These are phyloP conservation scores for Actias luna DNA, from an alignment of 2,888 invertebrate genomes.

Conservation along the genomic window DNA sequence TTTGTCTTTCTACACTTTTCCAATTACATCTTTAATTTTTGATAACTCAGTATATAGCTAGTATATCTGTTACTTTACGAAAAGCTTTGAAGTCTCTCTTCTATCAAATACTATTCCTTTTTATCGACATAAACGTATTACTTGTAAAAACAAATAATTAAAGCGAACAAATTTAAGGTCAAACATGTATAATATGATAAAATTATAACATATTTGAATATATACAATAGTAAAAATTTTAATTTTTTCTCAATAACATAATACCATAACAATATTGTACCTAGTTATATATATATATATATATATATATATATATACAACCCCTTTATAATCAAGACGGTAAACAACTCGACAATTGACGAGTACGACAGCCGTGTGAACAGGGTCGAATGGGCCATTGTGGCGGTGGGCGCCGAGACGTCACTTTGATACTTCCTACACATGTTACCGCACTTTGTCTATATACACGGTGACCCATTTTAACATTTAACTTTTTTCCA, in stretches of 20 bases:
- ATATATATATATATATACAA: conserved; percentile 54
- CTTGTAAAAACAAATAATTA: background rate
- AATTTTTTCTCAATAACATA: too few relatives aligned
- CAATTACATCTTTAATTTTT: too few relatives aligned
- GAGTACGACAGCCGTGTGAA: conserved; percentile 74
- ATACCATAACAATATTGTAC: background rate
- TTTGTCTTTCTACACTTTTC: too few relatives aligned
- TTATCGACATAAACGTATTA: background rate
- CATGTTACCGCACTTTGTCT: conserved; percentile 24
- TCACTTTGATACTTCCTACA: conserved; percentile 61
- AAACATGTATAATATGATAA: too few relatives aligned
- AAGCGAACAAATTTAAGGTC: background rate
- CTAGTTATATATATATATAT: conserved; percentile 44
- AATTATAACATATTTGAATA: background rate
- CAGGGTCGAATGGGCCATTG: conserved; percentile 72
- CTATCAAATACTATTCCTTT: background rate
- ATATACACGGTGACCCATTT: conserved; percentile 23
- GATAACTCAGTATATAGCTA: background rate
- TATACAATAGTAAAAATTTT: background rate
- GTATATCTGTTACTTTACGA: background rate
- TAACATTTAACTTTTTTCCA: conserved; percentile 3
- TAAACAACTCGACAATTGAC: conserved; percentile 68
- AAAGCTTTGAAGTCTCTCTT: background rate
- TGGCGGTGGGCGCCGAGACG: conserved; percentile 43
- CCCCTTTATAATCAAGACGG: conserved; percentile 55